Evolutionary conservation across 2,113 vertebrate species (phyloP).

Genomic region (Corythornis cristatus): DNA sequence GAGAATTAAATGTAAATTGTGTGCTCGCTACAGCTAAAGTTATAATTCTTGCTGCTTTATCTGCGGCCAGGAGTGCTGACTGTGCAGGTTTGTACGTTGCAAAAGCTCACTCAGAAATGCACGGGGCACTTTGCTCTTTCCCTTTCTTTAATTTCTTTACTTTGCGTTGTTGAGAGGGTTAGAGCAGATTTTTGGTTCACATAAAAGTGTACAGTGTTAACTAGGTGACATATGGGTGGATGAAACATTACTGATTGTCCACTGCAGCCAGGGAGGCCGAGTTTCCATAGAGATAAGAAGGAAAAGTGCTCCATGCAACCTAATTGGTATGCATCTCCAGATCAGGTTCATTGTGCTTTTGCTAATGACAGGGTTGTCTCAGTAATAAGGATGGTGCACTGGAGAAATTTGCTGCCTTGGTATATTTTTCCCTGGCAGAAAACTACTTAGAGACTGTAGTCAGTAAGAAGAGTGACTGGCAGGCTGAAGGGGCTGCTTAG

Average conservation of each 20-base stretch:
- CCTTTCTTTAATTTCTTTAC: slow-evolving; percentile 66
- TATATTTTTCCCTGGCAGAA: slow-evolving; percentile 87
- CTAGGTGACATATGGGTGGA: slow-evolving; percentile 85
- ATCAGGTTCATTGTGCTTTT: slow-evolving; percentile 90
- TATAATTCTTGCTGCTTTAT: background rate
- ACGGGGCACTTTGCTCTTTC: background rate
- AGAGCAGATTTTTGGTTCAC: slow-evolving; percentile 70
- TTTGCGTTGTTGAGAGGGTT: background rate
- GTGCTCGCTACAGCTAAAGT: background rate
- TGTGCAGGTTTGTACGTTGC: background rate
- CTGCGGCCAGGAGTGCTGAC: background rate
- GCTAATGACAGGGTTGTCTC: slow-evolving; percentile 93
- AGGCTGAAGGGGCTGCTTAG: slow-evolving; percentile 83
- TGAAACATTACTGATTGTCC: slow-evolving; percentile 84
- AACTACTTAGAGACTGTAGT: slow-evolving; percentile 85
- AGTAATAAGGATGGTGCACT: slow-evolving; percentile 89
- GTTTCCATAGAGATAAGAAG: slow-evolving; percentile 92
- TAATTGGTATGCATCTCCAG: slow-evolving; percentile 93
- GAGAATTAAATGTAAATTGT: background rate
- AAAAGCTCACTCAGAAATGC: background rate
- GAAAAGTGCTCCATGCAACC: slow-evolving; percentile 82
- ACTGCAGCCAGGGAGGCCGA: slow-evolving; percentile 78
- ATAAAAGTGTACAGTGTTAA: slow-evolving; percentile 78
- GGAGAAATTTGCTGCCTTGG: slow-evolving; percentile 90
- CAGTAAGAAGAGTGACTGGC: slow-evolving; percentile 86